Evolutionary conservation across 2,888 invertebrate species (phyloP), one percentile per base, ranked within the genome.

Genomic region (Macropis europaea): DNA sequence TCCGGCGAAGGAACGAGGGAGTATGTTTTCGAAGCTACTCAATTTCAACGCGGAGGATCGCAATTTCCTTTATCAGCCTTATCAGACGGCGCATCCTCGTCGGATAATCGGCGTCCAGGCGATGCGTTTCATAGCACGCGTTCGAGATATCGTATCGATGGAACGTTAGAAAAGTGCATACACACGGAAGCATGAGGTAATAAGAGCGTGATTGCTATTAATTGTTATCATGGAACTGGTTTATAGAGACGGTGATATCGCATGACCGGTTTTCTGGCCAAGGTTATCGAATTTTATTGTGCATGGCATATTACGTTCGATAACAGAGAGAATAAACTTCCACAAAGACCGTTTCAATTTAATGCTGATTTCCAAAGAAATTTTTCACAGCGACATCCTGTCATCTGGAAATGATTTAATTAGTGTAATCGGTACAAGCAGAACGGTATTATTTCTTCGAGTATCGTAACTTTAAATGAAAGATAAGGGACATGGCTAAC

Each of bases 21-120:
- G 53, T 54, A 69, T 75, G 60, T 76, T 74, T 61, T 50, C 60
- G 43, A 30, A 59, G 56, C 67, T 34, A 74, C 79, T 81, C 79
- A 70, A 79, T 81, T 76, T 75, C 75, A n/a, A 40, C 67, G 68
- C 61, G 45, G 38, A 36, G 48, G 30, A 57, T 74, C 59, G 73
- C 72, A 68, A 77, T 74, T 82, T 73, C 60, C 76, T 66, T 63
- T 66, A 73, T 66, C 75, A 66, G 48, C 13, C 52, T 69, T 73
- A 77, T 78, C 72, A 57, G 26, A 24, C 15, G 15, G 13, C 60
- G 38, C 66, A 56, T 69, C 53, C 61, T 40, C 13, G 11, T 0
- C 34, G 22, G 48, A 62, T 64, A 74, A 72, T 74, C 60, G 48
- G 38, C 13, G 15, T 6, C 15, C 15, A 50, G 13, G 17, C 6